Base-by-base conservation (phyloP, 2,113 vertebrate species). In the Micronisus gabar region DNA sequence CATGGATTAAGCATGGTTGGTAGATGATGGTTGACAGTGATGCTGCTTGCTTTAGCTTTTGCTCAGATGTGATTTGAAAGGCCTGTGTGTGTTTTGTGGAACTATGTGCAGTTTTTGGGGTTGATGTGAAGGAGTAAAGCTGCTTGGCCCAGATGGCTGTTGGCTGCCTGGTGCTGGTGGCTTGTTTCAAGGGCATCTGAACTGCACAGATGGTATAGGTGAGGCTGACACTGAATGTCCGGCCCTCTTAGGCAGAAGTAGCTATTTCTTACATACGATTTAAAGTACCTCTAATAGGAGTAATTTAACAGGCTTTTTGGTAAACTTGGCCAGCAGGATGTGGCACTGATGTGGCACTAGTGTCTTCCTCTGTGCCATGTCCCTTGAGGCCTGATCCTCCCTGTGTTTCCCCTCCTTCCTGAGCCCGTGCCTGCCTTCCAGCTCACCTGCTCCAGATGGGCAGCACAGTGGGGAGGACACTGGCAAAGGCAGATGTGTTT, bases 391-490 rank as follows among this genome's bases (percentile, higher is more conserved):
- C 86, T 88, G 40, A 52, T 95, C 78, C 82, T 95, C 67, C 63
- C 80, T 34, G 32, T 86, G 79, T 26, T 72, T 93, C 80, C n/a
- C 7, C 2, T 95, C 93, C 90, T 92, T 89, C 87, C 91, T 79
- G 30, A 95, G 97, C 92, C 97, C 62, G 20, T 3, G 56, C 96
- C 95, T 97, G 96, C 75, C 98, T 98, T 97, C 97, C 95, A 94
- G 97, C 98, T 98, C 97, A 98, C 98, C 98, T 98, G 98, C 97
- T 98, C 98, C 98, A 98, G 98, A 98, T 98, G 98, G 98, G 98
- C 87, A 84, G 84, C 98, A 96, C 98, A 98, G 98, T 98, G 92
- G 97, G 98, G 98, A 98, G 98, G 97, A 97, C 98, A 95, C 96
- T 98, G 98, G 97, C 98, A 98, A 78, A 98, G 96, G 97, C 98